Evolutionary conservation across 2,113 vertebrate genomes (phyloP).

Genomic region (Aplodontia rufa): DNA sequence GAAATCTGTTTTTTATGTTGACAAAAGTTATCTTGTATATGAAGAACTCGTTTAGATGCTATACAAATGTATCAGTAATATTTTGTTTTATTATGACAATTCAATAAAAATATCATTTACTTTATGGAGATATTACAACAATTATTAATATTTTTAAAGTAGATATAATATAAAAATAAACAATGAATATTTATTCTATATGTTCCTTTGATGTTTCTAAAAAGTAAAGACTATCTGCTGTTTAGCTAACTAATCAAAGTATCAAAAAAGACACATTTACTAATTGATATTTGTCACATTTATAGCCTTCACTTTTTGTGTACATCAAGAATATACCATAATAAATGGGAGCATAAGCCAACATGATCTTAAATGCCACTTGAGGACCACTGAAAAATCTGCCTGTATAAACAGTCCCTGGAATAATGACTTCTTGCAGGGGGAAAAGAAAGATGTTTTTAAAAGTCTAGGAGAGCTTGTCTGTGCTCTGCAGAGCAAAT

Average conservation of each 20-base stretch:
- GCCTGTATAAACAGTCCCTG: slow-evolving; percentile 6
- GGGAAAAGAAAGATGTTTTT: slow-evolving; percentile 57
- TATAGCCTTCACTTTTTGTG: not conserved
- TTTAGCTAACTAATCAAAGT: not conserved
- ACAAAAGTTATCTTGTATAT: not conserved
- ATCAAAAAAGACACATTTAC: not conserved
- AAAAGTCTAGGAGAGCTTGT: slow-evolving; percentile 46
- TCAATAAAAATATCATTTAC: not conserved
- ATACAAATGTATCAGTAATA: not conserved
- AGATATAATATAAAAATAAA: too few species aligned
- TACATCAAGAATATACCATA: slow-evolving; percentile 29
- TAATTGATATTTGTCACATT: not conserved
- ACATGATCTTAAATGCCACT: not conserved
- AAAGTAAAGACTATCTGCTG: not conserved
- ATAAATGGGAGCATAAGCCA: slow-evolving; percentile 6
- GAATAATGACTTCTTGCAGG: slow-evolving; percentile 42
- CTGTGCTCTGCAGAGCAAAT: slow-evolving; percentile 65
- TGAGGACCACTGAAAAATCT: slow-evolving; percentile 30
- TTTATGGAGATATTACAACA: not conserved
- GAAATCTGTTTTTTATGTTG: not conserved
- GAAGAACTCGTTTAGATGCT: not conserved
- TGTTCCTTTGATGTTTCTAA: not conserved
- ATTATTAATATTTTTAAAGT: too few species aligned
- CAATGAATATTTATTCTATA: too few species aligned
- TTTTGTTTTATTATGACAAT: not conserved